These are phyloP conservation scores for Drosophila rufa DNA, from an alignment of 1,140 invertebrate species.

Conservation along the genomic window DNA sequence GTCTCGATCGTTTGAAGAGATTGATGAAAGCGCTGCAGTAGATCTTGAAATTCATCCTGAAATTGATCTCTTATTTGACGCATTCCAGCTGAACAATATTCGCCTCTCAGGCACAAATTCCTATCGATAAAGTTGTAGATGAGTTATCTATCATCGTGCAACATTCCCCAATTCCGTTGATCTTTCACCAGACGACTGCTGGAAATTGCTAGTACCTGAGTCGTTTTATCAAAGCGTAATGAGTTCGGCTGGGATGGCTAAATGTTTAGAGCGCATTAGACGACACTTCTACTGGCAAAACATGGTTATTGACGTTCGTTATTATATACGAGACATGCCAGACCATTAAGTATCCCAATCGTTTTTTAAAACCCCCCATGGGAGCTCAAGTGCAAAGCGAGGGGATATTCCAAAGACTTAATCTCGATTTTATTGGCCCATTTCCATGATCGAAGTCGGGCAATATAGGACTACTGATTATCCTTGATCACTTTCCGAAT, in stretches of 20 bases:
- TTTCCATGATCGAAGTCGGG: too few relatives aligned
- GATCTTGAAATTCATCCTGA: background rate
- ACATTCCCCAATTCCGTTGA: background rate
- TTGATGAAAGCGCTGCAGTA: background rate
- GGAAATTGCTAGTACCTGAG: constrained; percentile 1
- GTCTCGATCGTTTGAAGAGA: background rate
- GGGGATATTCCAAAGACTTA: too few relatives aligned
- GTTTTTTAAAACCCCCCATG: too few relatives aligned
- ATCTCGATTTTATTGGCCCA: too few relatives aligned
- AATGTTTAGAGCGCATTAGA: background rate
- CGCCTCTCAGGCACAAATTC: background rate
- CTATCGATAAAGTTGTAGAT: background rate
- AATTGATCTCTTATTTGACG: background rate
- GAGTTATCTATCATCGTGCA: background rate
- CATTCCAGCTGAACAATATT: background rate
- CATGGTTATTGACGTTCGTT: too few relatives aligned
- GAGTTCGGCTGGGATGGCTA: background rate
- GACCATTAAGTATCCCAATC: too few relatives aligned
- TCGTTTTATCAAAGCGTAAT: background rate
- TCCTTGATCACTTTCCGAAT: too few relatives aligned
- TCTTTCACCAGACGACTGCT: background rate
- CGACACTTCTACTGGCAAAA: too few relatives aligned
- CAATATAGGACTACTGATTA: too few relatives aligned
- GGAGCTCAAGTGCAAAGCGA: too few relatives aligned
- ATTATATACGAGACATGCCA: too few relatives aligned